These are phyloP conservation scores for Clamator glandarius DNA, from an alignment of 2,797 vertebrate genomes.

Conservation along the genomic window DNA sequence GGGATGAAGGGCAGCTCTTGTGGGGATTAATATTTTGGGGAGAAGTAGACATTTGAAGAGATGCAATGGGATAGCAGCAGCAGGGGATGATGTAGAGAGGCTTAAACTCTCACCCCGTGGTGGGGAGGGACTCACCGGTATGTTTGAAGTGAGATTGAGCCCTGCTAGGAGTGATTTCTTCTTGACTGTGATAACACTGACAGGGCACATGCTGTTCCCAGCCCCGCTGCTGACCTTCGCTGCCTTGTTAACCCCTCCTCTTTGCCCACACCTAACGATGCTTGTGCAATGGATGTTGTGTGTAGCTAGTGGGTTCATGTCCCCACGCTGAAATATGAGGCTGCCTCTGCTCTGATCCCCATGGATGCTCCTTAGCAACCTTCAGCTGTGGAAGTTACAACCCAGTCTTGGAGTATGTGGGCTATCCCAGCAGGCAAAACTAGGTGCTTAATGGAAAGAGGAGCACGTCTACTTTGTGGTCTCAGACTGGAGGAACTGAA, in stretches of 20 bases:
- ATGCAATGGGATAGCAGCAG: fast-evolving
- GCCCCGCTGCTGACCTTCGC: not conserved
- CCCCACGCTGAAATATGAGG: fast-evolving
- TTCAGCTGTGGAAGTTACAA: not conserved
- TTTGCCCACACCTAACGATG: fast-evolving
- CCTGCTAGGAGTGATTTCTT: not conserved
- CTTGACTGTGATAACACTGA: not conserved
- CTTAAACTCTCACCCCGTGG: not conserved
- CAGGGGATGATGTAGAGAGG: not conserved
- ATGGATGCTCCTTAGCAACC: not conserved
- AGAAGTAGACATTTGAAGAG: not conserved
- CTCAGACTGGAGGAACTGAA: not conserved
- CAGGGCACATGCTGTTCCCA: not conserved
- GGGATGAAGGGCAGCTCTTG: not conserved
- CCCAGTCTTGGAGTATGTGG: fast-evolving
- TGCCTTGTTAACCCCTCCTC: too few species aligned
- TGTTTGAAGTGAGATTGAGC: not conserved
- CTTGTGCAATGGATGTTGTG: not conserved
- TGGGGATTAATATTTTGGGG: not conserved
- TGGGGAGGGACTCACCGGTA: fast-evolving
- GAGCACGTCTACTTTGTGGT: not conserved
- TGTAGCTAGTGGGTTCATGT: not conserved
- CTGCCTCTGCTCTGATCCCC: not conserved
- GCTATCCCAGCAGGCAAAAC: not conserved
- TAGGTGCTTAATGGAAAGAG: not conserved